Conservation (phyloP, 2,888 invertebrate genomes). For the Eumerus sabulonum region DNA sequence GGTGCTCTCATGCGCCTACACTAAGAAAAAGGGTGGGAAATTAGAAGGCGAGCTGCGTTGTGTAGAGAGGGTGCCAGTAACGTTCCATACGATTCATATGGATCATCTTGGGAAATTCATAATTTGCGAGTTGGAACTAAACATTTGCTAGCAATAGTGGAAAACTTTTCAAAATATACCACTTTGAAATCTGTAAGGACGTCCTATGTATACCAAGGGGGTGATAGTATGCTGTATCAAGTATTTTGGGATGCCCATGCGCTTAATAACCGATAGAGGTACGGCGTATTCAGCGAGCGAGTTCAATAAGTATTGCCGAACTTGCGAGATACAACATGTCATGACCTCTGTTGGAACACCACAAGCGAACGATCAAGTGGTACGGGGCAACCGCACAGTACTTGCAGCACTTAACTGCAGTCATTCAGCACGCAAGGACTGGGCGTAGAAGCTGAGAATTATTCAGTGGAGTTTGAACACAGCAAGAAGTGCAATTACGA, state of each 20-base stretch:
- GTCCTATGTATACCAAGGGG: too few species aligned
- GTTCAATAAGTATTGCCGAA: neutral
- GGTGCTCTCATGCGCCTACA: slow-evolving; percentile 34
- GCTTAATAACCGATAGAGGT: too few species aligned
- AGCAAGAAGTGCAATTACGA: slow-evolving; percentile 6
- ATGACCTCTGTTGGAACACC: neutral
- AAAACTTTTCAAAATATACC: slow-evolving; percentile 44
- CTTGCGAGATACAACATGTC: neutral
- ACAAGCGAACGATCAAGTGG: neutral
- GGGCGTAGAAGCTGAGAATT: neutral
- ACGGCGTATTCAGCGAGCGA: neutral
- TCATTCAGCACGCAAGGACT: neutral
- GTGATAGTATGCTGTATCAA: too few species aligned
- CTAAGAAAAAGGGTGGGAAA: slow-evolving; percentile 27
- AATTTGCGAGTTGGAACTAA: slow-evolving; percentile 15
- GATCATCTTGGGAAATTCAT: slow-evolving; percentile 41
- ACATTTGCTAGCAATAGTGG: slow-evolving; percentile 30
- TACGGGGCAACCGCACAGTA: neutral
- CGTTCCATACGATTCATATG: too few species aligned
- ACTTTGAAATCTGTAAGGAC: too few species aligned
- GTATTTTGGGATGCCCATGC: too few species aligned
- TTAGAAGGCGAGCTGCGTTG: slow-evolving; percentile 30
- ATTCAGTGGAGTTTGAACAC: too few species aligned
- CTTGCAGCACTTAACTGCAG: too few species aligned
- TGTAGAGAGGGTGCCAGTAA: slow-evolving; percentile 25